A percentile compares a stretch with the other conserved stretches of the same genome.
Conservation (phyloP, 2,888 invertebrate species). For the Oegoconia quadripuncta region DNA sequence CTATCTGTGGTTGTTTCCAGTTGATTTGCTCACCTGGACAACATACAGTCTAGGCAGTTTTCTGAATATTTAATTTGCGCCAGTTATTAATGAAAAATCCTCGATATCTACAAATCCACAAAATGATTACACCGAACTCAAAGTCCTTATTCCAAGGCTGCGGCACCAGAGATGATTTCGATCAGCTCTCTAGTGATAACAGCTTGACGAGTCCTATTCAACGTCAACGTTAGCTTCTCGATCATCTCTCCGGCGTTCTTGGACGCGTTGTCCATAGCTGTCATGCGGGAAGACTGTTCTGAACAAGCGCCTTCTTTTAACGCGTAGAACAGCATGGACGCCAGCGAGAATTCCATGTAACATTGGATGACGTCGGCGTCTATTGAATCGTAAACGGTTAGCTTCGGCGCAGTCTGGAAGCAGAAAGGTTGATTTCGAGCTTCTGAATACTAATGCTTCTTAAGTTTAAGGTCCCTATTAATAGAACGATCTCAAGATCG, state of each 20-base stretch:
- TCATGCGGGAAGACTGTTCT: constrained; percentile 99
- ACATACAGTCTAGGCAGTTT: too few relatives aligned
- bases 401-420: constrained; percentile 86
- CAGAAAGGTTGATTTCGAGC: constrained; percentile 1
- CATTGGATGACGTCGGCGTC: constrained; percentile 94
- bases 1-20: too few relatives aligned
- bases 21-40: too few relatives aligned
- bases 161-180: constrained; percentile 99
- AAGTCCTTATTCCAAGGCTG: constrained; percentile 84
- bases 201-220: constrained; percentile 99
- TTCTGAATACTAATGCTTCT: too few relatives aligned
- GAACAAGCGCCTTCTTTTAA: constrained; percentile 99
- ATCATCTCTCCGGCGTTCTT: constrained; percentile 99
- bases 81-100: too few relatives aligned
- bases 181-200: constrained; percentile 98
- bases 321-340: constrained; percentile 94
- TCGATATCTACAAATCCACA: constrained; percentile 12
- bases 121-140: constrained; percentile 20
- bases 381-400: constrained; percentile 94
- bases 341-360: constrained; percentile 97
- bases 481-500: too few relatives aligned
- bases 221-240: constrained; percentile 96
- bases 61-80: too few relatives aligned
- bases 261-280: constrained; percentile 99
- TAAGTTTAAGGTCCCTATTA: too few relatives aligned